Percentiles rank a stretch among this genome's conserved stretches.
Evolutionary conservation across 2,797 vertebrate genomes (phyloP).

Genomic region (Acanthiza pusilla): DNA sequence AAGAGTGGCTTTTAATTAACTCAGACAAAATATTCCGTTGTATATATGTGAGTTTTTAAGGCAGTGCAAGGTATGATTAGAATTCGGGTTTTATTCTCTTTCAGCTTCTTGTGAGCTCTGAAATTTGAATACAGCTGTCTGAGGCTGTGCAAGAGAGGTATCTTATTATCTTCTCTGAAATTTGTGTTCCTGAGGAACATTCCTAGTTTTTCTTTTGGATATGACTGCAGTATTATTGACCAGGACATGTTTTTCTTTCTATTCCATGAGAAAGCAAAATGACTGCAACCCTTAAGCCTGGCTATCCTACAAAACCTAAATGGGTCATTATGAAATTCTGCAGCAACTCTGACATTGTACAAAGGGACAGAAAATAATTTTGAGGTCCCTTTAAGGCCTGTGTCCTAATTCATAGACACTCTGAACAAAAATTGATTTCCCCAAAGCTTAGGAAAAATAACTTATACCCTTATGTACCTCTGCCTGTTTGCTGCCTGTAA

Average conservation of each 20-base stretch:
- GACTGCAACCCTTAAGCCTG: not conserved
- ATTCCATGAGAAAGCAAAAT: not conserved
- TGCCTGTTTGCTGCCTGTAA: not conserved
- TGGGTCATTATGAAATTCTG: not conserved
- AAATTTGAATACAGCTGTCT: not conserved
- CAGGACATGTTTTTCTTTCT: not conserved
- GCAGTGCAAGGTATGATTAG: not conserved
- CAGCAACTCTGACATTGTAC: not conserved
- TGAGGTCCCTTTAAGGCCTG: not conserved
- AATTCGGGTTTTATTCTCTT: not conserved
- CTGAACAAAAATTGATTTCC: constrained; percentile 10
- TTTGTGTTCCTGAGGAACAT: not conserved
- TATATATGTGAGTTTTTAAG: not conserved
- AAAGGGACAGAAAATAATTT: not conserved
- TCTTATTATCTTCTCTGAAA: not conserved
- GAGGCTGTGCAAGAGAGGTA: not conserved
- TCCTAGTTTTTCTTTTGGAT: not conserved
- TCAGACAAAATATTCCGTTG: constrained; percentile 2
- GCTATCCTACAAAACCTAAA: not conserved
- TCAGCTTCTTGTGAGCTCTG: not conserved
- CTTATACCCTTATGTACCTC: not conserved
- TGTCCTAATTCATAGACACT: not conserved
- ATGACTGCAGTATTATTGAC: not conserved
- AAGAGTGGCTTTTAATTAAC: constrained; percentile 29
- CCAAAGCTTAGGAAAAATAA: constrained; percentile 10